phyloP scores from a whole-genome alignment of 2,888 invertebrate species.

The Tenthredo livida region DNA sequence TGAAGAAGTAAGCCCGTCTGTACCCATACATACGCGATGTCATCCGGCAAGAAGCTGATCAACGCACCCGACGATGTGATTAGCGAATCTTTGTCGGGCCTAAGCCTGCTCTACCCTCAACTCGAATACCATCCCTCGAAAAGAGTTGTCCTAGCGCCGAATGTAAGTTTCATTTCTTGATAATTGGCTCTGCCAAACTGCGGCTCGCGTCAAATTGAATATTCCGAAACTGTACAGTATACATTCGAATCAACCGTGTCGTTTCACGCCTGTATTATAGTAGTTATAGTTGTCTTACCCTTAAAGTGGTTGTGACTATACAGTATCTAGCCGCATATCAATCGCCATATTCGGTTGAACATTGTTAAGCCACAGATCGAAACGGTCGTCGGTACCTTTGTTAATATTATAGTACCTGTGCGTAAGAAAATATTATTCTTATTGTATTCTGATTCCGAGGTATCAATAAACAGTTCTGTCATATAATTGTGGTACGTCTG shows the following conservation, averaged over 20 bases:
- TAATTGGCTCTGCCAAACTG: background rate
- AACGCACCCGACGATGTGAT: constrained; percentile 69
- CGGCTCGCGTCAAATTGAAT: background rate
- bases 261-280: background rate
- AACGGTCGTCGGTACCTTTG: background rate
- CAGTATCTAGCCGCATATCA: background rate
- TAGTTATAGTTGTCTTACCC: background rate
- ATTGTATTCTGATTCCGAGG: background rate
- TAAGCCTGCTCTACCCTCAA: constrained; percentile 69
- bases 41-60: constrained; percentile 67
- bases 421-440: background rate
- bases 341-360: background rate
- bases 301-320: background rate
- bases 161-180: constrained; percentile 65
- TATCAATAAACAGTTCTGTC: constrained; percentile 21
- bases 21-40: constrained; percentile 20
- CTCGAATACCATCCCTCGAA: constrained; percentile 69
- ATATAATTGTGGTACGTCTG: too few relatives aligned
- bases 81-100: constrained; percentile 70
- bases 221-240: background rate
- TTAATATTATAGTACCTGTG: background rate
- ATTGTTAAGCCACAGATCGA: background rate
- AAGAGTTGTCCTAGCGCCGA: constrained; percentile 69
- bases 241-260: background rate
- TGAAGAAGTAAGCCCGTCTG: background rate